Conservation (phyloP, 2,797 vertebrate species). For the Garrulus glandarius region DNA sequence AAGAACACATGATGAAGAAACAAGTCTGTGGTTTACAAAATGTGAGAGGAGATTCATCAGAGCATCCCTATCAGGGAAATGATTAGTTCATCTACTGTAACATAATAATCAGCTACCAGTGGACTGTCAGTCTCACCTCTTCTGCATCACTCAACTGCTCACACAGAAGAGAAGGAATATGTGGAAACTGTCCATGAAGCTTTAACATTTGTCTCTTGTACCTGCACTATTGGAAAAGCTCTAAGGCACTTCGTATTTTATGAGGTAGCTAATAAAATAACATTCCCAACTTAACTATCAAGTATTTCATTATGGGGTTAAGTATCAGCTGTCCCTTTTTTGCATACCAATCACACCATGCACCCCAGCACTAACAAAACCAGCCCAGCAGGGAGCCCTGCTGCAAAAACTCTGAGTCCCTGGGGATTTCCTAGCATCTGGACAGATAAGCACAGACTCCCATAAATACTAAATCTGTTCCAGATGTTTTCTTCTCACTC, state of each 20-base stretch:
- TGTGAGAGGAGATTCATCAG: background rate
- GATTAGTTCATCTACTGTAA: background rate
- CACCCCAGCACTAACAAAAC: background rate
- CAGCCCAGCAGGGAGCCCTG: background rate
- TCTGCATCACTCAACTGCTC: background rate
- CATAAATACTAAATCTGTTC: background rate
- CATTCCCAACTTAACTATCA: background rate
- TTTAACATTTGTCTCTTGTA: background rate
- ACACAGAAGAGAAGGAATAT: background rate
- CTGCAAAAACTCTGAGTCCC: background rate
- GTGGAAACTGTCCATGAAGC: background rate
- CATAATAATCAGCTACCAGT: background rate
- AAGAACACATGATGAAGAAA: background rate
- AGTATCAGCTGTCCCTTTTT: background rate
- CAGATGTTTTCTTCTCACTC: conserved; percentile 33
- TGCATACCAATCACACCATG: background rate
- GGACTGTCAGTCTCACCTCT: background rate
- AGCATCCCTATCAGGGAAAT: background rate
- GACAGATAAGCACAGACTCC: background rate
- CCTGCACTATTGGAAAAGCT: background rate
- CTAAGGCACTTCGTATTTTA: background rate
- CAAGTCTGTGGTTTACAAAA: background rate
- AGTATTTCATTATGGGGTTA: background rate
- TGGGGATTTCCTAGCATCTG: background rate
- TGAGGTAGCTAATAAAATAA: background rate